Evolutionary conservation across 2,113 vertebrate genomes (phyloP).

Genomic region (Mesembrinibis cayennensis): DNA sequence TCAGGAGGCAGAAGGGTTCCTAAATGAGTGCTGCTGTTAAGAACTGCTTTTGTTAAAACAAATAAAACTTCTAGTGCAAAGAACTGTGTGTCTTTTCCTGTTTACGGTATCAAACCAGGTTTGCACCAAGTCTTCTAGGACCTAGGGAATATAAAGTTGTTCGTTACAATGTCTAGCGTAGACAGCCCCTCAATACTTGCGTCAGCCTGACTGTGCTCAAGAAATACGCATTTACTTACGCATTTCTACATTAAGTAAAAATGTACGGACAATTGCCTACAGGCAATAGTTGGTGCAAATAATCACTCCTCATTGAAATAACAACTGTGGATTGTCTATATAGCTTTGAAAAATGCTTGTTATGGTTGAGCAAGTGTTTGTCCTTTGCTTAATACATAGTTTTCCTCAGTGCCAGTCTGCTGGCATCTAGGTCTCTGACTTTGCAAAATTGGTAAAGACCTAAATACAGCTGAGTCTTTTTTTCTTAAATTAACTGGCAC

Average conservation of each 20-base stretch:
- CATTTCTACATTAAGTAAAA: background rate
- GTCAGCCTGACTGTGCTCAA: background rate
- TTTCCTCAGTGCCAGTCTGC: background rate
- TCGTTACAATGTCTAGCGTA: background rate
- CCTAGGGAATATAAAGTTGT: background rate
- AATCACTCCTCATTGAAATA: background rate
- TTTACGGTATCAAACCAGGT: background rate
- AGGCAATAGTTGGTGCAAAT: background rate
- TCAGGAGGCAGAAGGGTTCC: background rate
- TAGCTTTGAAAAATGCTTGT: background rate
- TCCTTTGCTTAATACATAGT: background rate
- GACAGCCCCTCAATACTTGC: background rate
- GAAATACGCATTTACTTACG: background rate
- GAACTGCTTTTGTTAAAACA: background rate
- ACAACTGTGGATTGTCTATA: background rate
- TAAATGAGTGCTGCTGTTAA: background rate
- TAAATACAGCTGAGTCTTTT: background rate
- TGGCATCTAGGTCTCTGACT: background rate
- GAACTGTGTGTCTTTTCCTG: background rate
- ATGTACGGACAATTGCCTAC: background rate
- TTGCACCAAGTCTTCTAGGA: background rate
- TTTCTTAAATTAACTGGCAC: background rate
- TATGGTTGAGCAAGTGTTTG: background rate
- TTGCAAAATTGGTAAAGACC: background rate
- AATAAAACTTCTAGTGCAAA: slow-evolving; percentile 39